Percentiles rank a stretch among this genome's conserved stretches.
These are phyloP conservation scores for Terebella lapidaria DNA, from an alignment of 2,888 invertebrate genomes.

Conservation along the genomic window DNA sequence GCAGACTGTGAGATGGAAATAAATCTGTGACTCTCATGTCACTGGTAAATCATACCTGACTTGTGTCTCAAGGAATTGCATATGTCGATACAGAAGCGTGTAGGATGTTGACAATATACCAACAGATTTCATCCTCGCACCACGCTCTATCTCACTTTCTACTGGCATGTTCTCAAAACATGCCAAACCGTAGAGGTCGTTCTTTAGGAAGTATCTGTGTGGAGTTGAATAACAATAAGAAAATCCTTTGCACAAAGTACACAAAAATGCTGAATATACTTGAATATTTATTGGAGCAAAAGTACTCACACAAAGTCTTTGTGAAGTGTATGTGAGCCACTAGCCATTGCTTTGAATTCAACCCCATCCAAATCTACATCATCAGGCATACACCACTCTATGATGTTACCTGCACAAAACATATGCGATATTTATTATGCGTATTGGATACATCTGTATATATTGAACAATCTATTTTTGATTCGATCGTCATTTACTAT, in stretches of 20 bases:
- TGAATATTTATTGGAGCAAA: no score
- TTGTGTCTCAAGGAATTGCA: slow-evolving; percentile 52
- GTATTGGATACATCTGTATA: neutral
- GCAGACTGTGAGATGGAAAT: no score
- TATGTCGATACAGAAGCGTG: slow-evolving; percentile 50
- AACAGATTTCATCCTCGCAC: slow-evolving; percentile 55
- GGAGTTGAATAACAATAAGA: no score
- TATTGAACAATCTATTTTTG: no score
- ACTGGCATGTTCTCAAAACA: slow-evolving; percentile 55
- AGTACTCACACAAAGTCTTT: slow-evolving; percentile 54
- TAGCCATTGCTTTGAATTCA: slow-evolving; percentile 55
- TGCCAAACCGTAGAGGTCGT: slow-evolving; percentile 49
- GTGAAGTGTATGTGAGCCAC: slow-evolving; percentile 52
- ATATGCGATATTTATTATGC: neutral
- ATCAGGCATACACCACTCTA: slow-evolving; percentile 54
- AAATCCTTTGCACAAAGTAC: no score
- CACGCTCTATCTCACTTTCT: slow-evolving; percentile 52
- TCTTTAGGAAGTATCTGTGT: slow-evolving; percentile 53
- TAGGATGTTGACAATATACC: slow-evolving; percentile 53
- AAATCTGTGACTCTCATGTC: no score
- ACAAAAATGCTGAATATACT: no score
- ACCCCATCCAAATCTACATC: slow-evolving; percentile 53
- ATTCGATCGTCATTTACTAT: no score
- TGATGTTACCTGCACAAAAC: slow-evolving; percentile 48
- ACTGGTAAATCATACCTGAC: no score